Conservation (phyloP, 2,888 invertebrate species). For the Lycia hirtaria region DNA sequence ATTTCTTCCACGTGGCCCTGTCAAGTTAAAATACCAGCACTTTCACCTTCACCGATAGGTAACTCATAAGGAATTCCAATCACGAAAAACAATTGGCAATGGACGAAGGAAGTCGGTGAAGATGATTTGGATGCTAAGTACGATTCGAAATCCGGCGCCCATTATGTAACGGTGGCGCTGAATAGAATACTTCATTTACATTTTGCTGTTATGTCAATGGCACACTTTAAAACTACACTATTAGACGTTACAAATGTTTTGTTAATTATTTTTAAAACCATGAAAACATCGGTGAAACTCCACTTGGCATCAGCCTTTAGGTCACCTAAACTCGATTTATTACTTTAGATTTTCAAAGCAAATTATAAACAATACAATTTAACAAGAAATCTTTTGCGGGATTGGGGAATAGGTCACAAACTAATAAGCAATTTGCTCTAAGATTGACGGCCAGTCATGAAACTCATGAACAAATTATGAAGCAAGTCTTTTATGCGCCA, state of each 20-base stretch:
- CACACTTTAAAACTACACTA: constrained; percentile 5
- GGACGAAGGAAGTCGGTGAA: constrained; percentile 55
- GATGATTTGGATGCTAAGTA: constrained; percentile 55
- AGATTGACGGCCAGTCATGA: constrained; percentile 1
- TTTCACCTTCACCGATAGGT: constrained; percentile 66
- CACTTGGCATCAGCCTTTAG: background rate
- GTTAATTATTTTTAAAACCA: background rate
- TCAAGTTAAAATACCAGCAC: constrained; percentile 52
- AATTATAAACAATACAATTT: background rate
- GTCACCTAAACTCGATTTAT: background rate
- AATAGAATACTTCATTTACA: constrained; percentile 28
- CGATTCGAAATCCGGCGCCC: constrained; percentile 54
- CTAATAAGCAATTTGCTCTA: constrained; percentile 10
- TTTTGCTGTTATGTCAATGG: constrained; percentile 13
- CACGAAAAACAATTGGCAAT: constrained; percentile 57
- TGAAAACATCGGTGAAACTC: constrained; percentile 1
- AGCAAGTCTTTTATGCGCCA: constrained; percentile 11
- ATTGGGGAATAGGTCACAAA: constrained; percentile 1
- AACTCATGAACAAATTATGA: constrained; percentile 10
- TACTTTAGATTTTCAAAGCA: background rate
- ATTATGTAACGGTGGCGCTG: constrained; percentile 46
- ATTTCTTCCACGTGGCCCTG: constrained; percentile 42
- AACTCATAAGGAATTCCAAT: constrained; percentile 59
- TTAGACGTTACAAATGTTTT: background rate
- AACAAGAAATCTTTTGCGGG: background rate